A percentile compares a stretch with the other conserved stretches of the same genome.
Conservation (phyloP, 2,113 vertebrate genomes). For the Neolamprologus kungweensis region DNA sequence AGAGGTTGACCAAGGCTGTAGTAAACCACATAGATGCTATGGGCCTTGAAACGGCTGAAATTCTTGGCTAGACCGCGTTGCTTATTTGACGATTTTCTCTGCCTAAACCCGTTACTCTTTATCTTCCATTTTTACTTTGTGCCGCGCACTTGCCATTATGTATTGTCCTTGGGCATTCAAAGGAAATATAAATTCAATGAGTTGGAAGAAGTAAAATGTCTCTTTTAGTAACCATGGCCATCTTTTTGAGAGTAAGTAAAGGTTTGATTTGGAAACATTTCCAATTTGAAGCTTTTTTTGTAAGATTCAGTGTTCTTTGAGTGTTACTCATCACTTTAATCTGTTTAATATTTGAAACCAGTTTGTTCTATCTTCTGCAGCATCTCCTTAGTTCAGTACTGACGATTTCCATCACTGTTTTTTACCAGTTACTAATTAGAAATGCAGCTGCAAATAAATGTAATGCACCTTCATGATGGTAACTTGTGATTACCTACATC, state of each 20-base stretch:
- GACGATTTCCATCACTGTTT: background rate
- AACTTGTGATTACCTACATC: background rate
- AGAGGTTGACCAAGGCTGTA: conserved; percentile 17
- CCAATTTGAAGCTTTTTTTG: background rate
- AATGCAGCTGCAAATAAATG: background rate
- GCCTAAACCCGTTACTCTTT: background rate
- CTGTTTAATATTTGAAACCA: background rate
- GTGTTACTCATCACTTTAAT: background rate
- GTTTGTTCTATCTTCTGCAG: background rate
- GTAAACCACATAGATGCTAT: background rate
- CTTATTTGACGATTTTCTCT: background rate
- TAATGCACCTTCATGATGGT: too few species aligned
- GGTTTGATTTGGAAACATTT: background rate
- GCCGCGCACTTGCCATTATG: background rate
- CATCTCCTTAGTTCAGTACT: background rate
- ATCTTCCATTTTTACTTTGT: background rate
- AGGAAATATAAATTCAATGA: conserved; percentile 13
- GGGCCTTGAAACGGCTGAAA: conserved; percentile 17
- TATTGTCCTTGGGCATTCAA: conserved; percentile 28
- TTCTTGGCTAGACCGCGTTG: conserved; percentile 13
- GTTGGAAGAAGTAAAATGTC: conserved; percentile 13
- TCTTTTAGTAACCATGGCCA: background rate
- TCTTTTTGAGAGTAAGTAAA: background rate
- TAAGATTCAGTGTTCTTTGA: background rate
- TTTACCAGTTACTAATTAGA: background rate